Evolutionary conservation across 2,888 invertebrate species (phyloP).

Genomic region (Cabera pusaria): DNA sequence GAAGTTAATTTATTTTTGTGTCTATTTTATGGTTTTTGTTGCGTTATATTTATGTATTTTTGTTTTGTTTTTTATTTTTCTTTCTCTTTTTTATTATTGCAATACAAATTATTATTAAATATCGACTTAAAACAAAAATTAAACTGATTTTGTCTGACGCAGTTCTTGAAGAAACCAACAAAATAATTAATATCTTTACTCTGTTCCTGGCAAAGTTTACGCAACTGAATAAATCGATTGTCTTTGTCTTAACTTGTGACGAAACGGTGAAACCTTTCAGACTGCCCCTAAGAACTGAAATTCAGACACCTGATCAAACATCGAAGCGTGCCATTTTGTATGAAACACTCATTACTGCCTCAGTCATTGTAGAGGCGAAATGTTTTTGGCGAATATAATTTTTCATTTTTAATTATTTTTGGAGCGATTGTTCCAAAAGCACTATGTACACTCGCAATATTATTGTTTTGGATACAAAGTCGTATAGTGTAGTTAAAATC

Average conservation of each 20-base stretch:
- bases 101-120: no score
- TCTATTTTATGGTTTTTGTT: no score
- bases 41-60: no score
- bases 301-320: constrained; percentile 72
- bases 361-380: constrained; percentile 19
- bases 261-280: constrained; percentile 45
- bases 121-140: no score
- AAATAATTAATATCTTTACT: constrained; percentile 8
- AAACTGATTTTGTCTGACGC: constrained; percentile 2
- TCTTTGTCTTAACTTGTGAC: constrained; percentile 55
- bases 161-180: constrained; percentile 3
- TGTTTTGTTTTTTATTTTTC: no score
- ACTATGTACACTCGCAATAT: constrained; percentile 61
- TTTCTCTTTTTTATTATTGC: no score
- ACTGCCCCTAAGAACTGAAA: constrained; percentile 46
- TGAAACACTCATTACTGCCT: constrained; percentile 29
- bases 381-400: constrained; percentile 8
- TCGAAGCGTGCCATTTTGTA: constrained; percentile 62
- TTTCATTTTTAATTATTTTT: background rate
- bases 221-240: constrained; percentile 62
- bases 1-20: no score
- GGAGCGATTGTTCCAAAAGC: background rate
- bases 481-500: constrained; percentile 67
- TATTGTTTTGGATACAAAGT: constrained; percentile 57
- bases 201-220: constrained; percentile 35